Base-by-base conservation (phyloP, 2,113 vertebrate species). In the Oncorhynchus keta region DNA sequence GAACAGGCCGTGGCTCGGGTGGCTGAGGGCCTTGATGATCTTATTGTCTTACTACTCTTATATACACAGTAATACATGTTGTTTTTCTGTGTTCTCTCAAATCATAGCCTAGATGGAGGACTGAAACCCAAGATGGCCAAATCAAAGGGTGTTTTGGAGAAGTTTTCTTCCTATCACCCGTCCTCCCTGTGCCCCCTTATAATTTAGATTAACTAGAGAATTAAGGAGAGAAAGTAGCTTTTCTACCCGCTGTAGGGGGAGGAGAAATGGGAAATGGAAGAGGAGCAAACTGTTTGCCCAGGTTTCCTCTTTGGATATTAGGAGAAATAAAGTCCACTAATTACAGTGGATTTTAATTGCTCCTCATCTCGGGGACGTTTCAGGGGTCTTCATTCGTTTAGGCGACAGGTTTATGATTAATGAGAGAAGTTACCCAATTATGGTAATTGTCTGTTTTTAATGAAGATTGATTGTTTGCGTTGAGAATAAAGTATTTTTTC, bases 341-440 rank as follows among this genome's bases (percentile, higher is more conserved):
- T 81, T 77, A 81, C 55, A 59, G 45, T 75, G 39, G 61, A 73
- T 82, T 85, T 85, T 87, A 87, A 87, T 85, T 83, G 79, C 74
- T 79, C 68, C 73, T 81, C 68, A 80, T 83, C 77, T 76, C 55
- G 49, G 72, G 45, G 57, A 79, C 75, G 59, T 79, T 87, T 75
- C 65, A 55, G 67, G 79, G 81, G 81, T 79, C 79, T 74, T 81
- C 71, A 59, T 71, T 81, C 68, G 66, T 71, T 68, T 68, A 62
- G 32, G 83, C 81, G 69, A 82, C 81, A 81, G 79, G 76, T 81
- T 81, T 70, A 71, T 79, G 79, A 83, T 87, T 87, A 83, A 81
- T 77, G 77, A 82, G 76, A 77, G 77, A 79, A 72, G 72, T 77
- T 65, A 62, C 76, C 68, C 76, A 83, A 81, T 86, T 84, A 84